phyloP scores from a whole-genome alignment of 2,888 invertebrate genomes.

The Eremobia ochroleuca region DNA sequence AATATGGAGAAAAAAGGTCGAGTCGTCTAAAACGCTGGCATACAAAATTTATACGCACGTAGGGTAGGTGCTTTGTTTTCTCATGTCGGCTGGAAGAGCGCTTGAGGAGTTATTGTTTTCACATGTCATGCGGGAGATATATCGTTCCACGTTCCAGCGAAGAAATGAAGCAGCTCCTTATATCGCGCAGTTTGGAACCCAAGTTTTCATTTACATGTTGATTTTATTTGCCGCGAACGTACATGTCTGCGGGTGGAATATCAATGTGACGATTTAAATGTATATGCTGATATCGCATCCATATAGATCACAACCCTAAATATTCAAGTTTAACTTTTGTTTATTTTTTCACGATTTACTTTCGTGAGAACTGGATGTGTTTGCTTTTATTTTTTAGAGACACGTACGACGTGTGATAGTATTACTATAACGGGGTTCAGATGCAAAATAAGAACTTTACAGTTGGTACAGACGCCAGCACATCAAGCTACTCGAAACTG shows the following conservation, averaged over 20 bases:
- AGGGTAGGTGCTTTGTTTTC: constrained; percentile 75
- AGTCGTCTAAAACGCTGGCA: constrained; percentile 73
- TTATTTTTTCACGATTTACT: constrained; percentile 61
- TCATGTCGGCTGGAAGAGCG: constrained; percentile 73
- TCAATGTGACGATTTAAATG: constrained; percentile 73
- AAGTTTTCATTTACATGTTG: constrained; percentile 71
- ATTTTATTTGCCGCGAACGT: constrained; percentile 68
- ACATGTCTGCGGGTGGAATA: constrained; percentile 65
- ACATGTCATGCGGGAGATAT: constrained; percentile 80
- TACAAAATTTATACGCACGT: constrained; percentile 77
- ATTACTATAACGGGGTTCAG: background rate
- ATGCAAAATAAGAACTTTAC: constrained; percentile 10
- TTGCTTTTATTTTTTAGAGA: constrained; percentile 22
- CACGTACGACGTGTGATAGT: constrained; percentile 8
- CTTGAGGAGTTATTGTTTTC: constrained; percentile 85
- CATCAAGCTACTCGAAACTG: too few species aligned
- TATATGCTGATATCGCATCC: constrained; percentile 66
- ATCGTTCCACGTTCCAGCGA: constrained; percentile 76
- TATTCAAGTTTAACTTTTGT: constrained; percentile 66
- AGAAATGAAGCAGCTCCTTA: constrained; percentile 75
- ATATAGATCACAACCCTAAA: constrained; percentile 71
- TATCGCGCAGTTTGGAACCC: constrained; percentile 54
- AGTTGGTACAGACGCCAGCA: too few species aligned
- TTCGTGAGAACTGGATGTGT: constrained; percentile 31
- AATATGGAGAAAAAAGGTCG: constrained; percentile 73